Percentiles rank a stretch among this genome's conserved stretches.
Evolutionary conservation across 1,140 invertebrate genomes (phyloP).

Genomic region (Geopemphigus sp.): DNA sequence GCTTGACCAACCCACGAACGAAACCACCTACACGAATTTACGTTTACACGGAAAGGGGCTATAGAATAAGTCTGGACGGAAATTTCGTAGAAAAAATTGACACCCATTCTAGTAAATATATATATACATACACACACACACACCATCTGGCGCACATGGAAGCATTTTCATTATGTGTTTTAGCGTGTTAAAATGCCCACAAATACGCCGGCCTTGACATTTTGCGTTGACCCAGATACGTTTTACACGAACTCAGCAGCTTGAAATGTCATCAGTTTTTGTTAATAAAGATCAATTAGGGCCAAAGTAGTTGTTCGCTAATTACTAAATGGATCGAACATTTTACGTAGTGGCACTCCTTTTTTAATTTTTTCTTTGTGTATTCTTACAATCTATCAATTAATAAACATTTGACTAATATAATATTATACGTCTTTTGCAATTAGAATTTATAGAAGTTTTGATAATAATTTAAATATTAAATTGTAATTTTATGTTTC

Average conservation of each 20-base stretch:
- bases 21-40: conserved; percentile 23
- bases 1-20: conserved; percentile 9
- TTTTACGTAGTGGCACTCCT: not conserved
- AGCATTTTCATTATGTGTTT: conserved; percentile 2
- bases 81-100: conserved; percentile 18
- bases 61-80: not conserved
- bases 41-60: conserved; percentile 4
- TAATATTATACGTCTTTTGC: no score
- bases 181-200: not conserved
- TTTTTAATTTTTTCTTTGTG: no score
- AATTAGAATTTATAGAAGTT: no score
- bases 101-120: not conserved
- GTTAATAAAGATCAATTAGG: conserved; percentile 6
- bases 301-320: not conserved
- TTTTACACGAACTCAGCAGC: not conserved
- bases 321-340: conserved; percentile 10
- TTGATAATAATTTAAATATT: no score
- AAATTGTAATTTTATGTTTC: no score
- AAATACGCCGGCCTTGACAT: conserved; percentile 1
- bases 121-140: not conserved
- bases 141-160: conserved; percentile 33
- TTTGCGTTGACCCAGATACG: conserved; percentile 19
- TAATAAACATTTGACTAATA: no score
- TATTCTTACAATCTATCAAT: no score
- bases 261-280: conserved; percentile 30